Base-by-base conservation (phyloP, 2,113 vertebrate species). In the Cromileptes altivelis region DNA sequence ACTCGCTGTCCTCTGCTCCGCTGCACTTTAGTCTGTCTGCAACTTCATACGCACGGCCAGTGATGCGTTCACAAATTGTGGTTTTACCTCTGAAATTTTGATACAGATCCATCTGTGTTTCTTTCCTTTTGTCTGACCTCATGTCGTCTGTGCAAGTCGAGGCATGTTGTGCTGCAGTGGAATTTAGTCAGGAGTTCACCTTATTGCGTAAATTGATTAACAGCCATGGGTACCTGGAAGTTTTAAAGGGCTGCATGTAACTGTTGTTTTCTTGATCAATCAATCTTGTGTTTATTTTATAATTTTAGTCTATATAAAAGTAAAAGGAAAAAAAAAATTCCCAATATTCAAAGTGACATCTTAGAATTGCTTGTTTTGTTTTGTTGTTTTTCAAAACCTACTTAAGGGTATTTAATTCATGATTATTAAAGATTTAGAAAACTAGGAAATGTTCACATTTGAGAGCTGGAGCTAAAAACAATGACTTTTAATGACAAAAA, bases 51-150 rank as follows among this genome's bases (percentile, higher is more conserved):
- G 6, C 58, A 23, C 17, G 10, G 21, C 23, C 81, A 50, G 81
- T 67, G 68, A 82, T 21, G 80, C 47, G 7, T 75, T 82, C 58
- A 27, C 64, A 81, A 83, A 70, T 23, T 62, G 78, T 69, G 65
- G 57, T 75, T 85, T 85, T 78, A 70, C 63, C 61, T 76, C 50
- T 81, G 27, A 75, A 86, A 83, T 67, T 73, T 79, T 83, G 52
- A 78, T 63, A 61, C 62, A 47, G 69, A 78, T 88, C 53, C n/a
- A 6, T 63, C 72, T 72, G 27, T 73, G 50, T 65, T 70, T 65
- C 27, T 1, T 17, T 14, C 69, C 33, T 70, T 60, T 8, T 19
- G 80, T 75, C 73, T 72, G 73, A 77, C 71, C 70, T 81, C 19
- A 6, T 19, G 55, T 19, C 47, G 57, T 27, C 75, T 82, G 49